phyloP scores from a whole-genome alignment of 2,888 invertebrate species.

The Eristalis pertinax region DNA sequence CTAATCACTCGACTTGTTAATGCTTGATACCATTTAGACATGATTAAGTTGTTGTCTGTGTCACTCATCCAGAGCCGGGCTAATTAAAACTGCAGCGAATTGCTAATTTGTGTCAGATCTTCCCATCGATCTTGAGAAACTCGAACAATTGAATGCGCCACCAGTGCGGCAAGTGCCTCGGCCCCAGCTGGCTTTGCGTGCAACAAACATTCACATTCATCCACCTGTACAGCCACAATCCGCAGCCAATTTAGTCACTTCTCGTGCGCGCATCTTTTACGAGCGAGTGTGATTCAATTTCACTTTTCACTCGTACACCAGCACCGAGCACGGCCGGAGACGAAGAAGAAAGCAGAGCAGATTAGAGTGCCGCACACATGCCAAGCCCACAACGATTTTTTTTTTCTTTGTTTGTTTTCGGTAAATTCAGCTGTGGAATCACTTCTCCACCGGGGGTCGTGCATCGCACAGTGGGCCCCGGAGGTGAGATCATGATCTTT shows the following conservation, averaged over 20 bases:
- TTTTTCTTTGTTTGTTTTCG: conserved; percentile 13
- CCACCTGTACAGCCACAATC: conserved; percentile 20
- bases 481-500: not conserved
- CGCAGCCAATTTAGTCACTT: conserved; percentile 44
- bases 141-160: not conserved
- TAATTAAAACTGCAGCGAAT: conserved; percentile 51
- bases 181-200: not conserved
- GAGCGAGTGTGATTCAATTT: conserved; percentile 65
- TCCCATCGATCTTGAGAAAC: conserved; percentile 6
- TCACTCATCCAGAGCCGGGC: conserved; percentile 33
- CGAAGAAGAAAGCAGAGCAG: conserved; percentile 56
- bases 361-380: not conserved
- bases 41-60: conserved; percentile 50
- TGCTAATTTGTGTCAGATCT: not conserved
- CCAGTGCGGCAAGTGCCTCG: not conserved
- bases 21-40: conserved; percentile 42
- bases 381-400: not conserved
- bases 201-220: not conserved
- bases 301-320: conserved; percentile 55
- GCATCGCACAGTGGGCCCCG: not conserved
- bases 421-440: conserved; percentile 47
- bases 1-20: not conserved
- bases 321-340: not conserved
- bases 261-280: conserved; percentile 52
- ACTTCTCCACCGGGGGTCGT: conserved; percentile 30